A percentile compares a stretch with the other conserved stretches of the same genome.
phyloP scores from a whole-genome alignment of 2,888 invertebrate genomes.

The Rhagonycha fulva region DNA sequence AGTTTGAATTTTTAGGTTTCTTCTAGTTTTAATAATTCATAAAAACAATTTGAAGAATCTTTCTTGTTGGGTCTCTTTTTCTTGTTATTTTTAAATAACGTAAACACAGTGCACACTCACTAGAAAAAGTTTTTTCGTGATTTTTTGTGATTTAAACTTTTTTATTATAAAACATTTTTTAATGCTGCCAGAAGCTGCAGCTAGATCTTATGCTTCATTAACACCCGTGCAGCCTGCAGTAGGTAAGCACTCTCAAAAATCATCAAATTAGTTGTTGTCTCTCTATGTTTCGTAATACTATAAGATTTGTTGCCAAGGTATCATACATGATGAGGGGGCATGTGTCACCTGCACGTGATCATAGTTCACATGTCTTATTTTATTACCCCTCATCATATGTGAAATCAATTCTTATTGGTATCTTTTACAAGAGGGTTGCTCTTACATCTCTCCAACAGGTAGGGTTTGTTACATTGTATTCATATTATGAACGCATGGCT shows the following conservation, averaged over 20 bases:
- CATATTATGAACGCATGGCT: slow-evolving; percentile 33
- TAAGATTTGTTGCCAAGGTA: neutral
- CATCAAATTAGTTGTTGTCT: neutral
- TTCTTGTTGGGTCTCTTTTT: neutral
- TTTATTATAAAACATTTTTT: slow-evolving; percentile 25
- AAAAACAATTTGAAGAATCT: neutral
- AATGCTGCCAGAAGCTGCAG: slow-evolving; percentile 56
- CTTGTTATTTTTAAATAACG: neutral
- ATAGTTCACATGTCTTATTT: slow-evolving; percentile 26
- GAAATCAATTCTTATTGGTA: slow-evolving; percentile 26
- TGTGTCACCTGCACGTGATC: slow-evolving; percentile 28
- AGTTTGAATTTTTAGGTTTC: neutral
- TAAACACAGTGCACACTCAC: neutral
- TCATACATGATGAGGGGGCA: slow-evolving; percentile 11
- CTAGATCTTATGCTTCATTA: slow-evolving; percentile 61
- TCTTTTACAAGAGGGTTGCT: slow-evolving; percentile 15
- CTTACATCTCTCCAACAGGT: slow-evolving; percentile 30
- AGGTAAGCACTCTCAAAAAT: slow-evolving; percentile 52
- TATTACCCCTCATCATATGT: slow-evolving; percentile 19
- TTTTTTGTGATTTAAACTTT: neutral
- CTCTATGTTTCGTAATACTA: neutral
- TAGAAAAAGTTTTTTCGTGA: neutral
- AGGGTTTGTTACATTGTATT: slow-evolving; percentile 35
- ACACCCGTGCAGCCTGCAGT: slow-evolving; percentile 59
- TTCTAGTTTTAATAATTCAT: neutral